A percentile compares a stretch with the other conserved stretches of the same genome.
phyloP scores from a whole-genome alignment of 2,888 invertebrate species.

The Pandemis heparana region DNA sequence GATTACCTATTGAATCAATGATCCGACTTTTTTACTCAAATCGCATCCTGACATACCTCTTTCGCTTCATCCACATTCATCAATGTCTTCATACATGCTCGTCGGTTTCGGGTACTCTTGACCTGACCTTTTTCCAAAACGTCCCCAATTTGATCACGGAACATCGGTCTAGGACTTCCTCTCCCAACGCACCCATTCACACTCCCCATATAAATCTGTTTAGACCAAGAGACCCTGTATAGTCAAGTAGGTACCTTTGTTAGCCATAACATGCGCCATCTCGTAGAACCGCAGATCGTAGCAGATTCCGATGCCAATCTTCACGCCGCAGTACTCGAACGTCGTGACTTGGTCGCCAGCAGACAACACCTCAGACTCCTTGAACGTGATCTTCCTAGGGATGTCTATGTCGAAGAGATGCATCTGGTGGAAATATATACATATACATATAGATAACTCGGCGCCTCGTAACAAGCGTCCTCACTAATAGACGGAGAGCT shows the following conservation, averaged over 20 bases:
- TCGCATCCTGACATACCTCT: too few relatives aligned
- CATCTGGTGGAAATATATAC: constrained; percentile 84
- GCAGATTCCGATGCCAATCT: constrained; percentile 96
- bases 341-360: constrained; percentile 91
- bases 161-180: too few relatives aligned
- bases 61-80: too few relatives aligned
- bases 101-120: too few relatives aligned
- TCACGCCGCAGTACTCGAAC: constrained; percentile 89
- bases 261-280: constrained; percentile 91
- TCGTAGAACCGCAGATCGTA: constrained; percentile 97
- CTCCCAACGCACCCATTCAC: too few relatives aligned
- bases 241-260: constrained; percentile 69
- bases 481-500: too few relatives aligned
- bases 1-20: too few relatives aligned
- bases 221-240: constrained; percentile 7
- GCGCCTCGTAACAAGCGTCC: not conserved
- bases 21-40: too few relatives aligned
- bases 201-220: too few relatives aligned
- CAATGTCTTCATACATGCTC: too few relatives aligned
- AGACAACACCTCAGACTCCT: constrained; percentile 94
- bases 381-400: constrained; percentile 96
- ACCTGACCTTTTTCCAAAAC: too few relatives aligned
- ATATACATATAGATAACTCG: not conserved
- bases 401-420: constrained; percentile 99
- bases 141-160: too few relatives aligned